Base-by-base conservation (phyloP, 2,113 vertebrate genomes). In the Oncorhynchus clarkii region DNA sequence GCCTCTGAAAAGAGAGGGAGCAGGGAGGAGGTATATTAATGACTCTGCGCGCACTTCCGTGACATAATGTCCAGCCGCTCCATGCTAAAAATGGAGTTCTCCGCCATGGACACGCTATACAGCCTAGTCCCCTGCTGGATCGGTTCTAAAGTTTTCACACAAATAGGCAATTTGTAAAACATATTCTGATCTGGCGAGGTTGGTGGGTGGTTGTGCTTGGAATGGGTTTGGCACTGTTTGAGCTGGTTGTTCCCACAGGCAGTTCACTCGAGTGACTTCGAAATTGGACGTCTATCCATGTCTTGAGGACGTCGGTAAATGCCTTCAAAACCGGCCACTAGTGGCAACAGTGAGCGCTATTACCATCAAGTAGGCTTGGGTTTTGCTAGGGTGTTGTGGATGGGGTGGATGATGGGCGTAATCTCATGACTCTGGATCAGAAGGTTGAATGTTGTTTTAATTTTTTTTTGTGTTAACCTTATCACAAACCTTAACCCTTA, bases 1-100 rank as follows among this genome's bases (percentile, higher is more conserved):
- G 93, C 94, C 93, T 94, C 93, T 94, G 51, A 92, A 95, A 95
- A 94, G 92, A 93, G 94, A 93, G 93, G 91, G 93, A 54, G 49
- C 8, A 45, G 39, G 39, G 39, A 45, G 39, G 39, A 93, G 71
- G 54, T 75, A 93, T 91, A 93, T 94, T 94, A 96, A 96, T 92
- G 94, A 95, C 94, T 93, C 93, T 91, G 85, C 86, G 91, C 85
- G 89, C 91, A 92, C 92, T 92, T 93, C 90, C 87, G 92, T 93
- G 93, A 90, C 93, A 95, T 93, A 91, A 93, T 93, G 92, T 89
- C 90, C 91, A 93, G 92, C 93, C 87, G 14, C 20, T 90, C 20
- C 39, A 51, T 86, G 89, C 92, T 91, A 91, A 93, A 92, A 93
- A 85, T 90, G 27, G 27, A 22, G 14, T 29, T 22, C 24, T 27